phyloP scores from a whole-genome alignment of 2,888 invertebrate genomes.

The Eumerus sabulonum region DNA sequence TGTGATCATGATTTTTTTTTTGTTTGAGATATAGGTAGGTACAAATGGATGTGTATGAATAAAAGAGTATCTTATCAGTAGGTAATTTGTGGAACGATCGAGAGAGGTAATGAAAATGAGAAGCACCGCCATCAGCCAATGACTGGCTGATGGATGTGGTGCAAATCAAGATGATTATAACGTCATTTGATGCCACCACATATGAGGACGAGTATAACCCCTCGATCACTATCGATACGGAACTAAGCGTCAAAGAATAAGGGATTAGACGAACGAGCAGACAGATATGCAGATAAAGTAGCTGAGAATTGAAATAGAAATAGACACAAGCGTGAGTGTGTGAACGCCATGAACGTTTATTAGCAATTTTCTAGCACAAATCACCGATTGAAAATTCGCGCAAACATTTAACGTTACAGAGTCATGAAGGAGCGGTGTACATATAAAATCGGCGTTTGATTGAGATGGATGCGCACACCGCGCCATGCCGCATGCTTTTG shows the following conservation, averaged over 20 bases:
- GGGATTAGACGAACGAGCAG: constrained; percentile 45
- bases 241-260: not conserved
- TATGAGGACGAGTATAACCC: too few species aligned
- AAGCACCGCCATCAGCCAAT: too few species aligned
- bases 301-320: too few species aligned
- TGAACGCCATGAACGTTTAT: constrained; percentile 55
- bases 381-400: constrained; percentile 31
- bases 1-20: too few species aligned
- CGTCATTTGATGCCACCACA: constrained; percentile 16
- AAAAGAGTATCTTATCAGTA: too few species aligned
- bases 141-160: not conserved
- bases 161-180: constrained; percentile 22
- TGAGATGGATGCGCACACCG: constrained; percentile 57
- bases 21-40: too few species aligned
- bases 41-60: too few species aligned
- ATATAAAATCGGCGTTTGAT: constrained; percentile 58
- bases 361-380: constrained; percentile 52
- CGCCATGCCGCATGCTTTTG: constrained; percentile 41
- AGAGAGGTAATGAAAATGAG: not conserved
- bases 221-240: too few species aligned
- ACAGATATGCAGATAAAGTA: constrained; percentile 28
- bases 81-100: too few species aligned
- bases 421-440: constrained; percentile 3
- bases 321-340: constrained; percentile 29
- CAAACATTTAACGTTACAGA: not conserved